Evolutionary conservation across 2,113 vertebrate genomes (phyloP).

Genomic region (Rostratula benghalensis): DNA sequence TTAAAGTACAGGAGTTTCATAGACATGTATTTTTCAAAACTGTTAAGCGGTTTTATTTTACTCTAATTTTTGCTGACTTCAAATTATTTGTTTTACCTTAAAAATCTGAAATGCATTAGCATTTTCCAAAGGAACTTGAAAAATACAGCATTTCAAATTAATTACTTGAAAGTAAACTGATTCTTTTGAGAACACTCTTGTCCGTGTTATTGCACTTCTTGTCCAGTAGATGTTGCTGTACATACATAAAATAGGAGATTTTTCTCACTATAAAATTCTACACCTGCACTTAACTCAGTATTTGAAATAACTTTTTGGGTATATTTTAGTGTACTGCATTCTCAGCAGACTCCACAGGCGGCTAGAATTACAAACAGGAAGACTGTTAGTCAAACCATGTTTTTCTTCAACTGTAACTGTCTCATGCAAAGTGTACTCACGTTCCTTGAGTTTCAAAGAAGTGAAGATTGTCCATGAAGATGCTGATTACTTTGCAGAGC

Average conservation of each 20-base stretch:
- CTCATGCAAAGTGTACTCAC: not conserved
- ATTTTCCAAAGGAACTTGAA: not conserved
- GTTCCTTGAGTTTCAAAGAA: not conserved
- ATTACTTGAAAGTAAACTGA: not conserved
- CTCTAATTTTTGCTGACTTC: not conserved
- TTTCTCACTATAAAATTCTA: not conserved
- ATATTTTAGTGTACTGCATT: not conserved
- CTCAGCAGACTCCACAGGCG: not conserved
- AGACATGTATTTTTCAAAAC: not conserved
- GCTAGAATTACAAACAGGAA: constrained; percentile 51
- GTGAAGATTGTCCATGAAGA: not conserved
- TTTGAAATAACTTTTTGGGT: not conserved
- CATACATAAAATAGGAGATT: not conserved
- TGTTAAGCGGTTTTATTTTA: not conserved
- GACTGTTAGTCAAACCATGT: constrained; percentile 36
- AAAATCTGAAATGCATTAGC: not conserved
- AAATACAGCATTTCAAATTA: not conserved
- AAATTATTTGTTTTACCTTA: not conserved
- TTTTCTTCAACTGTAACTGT: constrained; percentile 55
- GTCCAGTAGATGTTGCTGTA: constrained; percentile 45
- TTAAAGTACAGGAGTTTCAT: not conserved
- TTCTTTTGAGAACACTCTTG: not conserved
- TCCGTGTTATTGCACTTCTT: not conserved
- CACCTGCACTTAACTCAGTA: not conserved
- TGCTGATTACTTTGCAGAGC: not conserved